These are phyloP conservation scores for Eudasyphora cyanicolor DNA, from an alignment of 2,888 invertebrate species.

Conservation along the genomic window DNA sequence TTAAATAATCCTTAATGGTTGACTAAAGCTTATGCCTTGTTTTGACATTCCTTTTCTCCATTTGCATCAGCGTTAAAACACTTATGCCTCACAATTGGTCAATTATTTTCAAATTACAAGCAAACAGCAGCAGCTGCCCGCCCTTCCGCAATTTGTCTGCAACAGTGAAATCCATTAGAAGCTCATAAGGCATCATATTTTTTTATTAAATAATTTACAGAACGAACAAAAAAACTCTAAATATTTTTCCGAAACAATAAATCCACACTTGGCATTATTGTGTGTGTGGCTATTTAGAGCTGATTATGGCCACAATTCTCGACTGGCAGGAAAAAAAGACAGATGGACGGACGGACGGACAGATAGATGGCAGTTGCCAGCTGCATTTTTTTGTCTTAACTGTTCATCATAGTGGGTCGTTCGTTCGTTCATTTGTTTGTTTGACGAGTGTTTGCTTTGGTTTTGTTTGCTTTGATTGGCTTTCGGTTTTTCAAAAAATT, in stretches of 20 bases:
- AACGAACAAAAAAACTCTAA: neutral
- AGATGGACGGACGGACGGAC: neutral
- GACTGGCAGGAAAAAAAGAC: too few relatives aligned
- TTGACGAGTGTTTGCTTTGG: neutral
- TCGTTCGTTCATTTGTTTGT: too few relatives aligned
- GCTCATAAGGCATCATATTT: constrained; percentile 12
- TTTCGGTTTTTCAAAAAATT: neutral
- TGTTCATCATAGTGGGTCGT: neutral
- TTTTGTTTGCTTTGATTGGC: neutral
- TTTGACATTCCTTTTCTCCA: neutral
- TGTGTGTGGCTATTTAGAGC: neutral
- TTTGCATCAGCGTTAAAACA: neutral
- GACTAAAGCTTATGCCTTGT: too few relatives aligned
- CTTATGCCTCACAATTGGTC: neutral
- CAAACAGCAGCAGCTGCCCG: constrained; percentile 23
- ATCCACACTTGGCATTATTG: neutral
- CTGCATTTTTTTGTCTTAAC: neutral
- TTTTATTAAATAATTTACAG: constrained; percentile 1
- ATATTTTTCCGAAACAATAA: neutral
- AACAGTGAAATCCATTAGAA: constrained; percentile 18
- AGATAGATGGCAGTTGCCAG: neutral
- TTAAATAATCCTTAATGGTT: too few relatives aligned
- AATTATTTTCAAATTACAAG: constrained; percentile 20
- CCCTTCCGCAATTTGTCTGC: constrained; percentile 10
- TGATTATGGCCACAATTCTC: constrained; percentile 21